Conservation (phyloP, 2,113 vertebrate genomes). For the Vulpes vulpes region DNA sequence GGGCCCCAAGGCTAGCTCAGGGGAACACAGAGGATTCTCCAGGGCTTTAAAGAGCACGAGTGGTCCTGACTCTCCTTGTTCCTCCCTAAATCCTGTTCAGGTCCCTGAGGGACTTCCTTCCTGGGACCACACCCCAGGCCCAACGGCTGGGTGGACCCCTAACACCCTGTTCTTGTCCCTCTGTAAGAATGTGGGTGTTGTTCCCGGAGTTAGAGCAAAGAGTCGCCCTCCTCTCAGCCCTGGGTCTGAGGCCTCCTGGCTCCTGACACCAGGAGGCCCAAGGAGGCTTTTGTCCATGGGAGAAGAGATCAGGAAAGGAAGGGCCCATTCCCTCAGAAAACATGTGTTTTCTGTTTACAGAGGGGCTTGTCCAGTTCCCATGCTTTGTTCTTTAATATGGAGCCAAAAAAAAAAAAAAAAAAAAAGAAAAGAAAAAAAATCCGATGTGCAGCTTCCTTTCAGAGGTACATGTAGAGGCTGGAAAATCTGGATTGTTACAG, state of each 20-base stretch:
- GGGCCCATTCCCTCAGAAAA: conserved; percentile 52
- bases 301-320: conserved; percentile 51
- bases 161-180: background rate
- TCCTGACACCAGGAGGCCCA: background rate
- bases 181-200: background rate
- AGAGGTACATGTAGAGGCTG: conserved; percentile 37
- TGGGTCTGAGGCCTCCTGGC: background rate
- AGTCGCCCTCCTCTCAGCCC: background rate
- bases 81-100: background rate
- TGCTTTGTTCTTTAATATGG: conserved; percentile 74
- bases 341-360: conserved; percentile 79
- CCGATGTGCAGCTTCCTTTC: conserved; percentile 53
- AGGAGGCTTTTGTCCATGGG: background rate
- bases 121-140: background rate
- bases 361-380: conserved; percentile 65
- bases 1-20: background rate
- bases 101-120: background rate
- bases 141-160: background rate
- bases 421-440: background rate
- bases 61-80: too few species aligned
- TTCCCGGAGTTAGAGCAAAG: background rate
- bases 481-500: background rate
- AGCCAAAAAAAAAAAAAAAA: conserved; percentile 68
- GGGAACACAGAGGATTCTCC: background rate
- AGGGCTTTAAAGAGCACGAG: background rate